A percentile compares a stretch with the other conserved stretches of the same genome.
These are phyloP conservation scores for Drosophila emarginata DNA, from an alignment of 2,888 invertebrate genomes.

Conservation along the genomic window DNA sequence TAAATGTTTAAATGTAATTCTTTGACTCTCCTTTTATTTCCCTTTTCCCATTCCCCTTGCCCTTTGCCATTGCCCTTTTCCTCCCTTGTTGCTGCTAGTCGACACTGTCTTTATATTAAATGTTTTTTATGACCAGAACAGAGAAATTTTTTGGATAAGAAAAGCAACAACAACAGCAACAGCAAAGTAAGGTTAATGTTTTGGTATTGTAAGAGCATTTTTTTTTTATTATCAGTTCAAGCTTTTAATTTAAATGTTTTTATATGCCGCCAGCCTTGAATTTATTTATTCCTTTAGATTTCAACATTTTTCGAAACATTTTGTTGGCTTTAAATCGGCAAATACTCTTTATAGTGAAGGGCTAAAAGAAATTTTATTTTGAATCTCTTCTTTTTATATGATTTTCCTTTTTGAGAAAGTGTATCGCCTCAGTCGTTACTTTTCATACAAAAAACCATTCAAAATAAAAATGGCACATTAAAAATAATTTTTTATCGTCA, in stretches of 20 bases:
- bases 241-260: constrained; percentile 79
- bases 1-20: constrained; percentile 69
- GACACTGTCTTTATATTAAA: constrained; percentile 65
- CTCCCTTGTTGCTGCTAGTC: constrained; percentile 40
- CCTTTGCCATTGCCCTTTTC: constrained; percentile 22
- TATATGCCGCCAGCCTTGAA: constrained; percentile 43
- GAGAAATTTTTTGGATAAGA: constrained; percentile 57
- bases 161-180: neutral
- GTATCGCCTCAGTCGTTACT: constrained; percentile 27
- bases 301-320: constrained; percentile 10
- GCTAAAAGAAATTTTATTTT: no score
- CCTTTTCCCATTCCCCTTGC: no score
- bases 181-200: constrained; percentile 24
- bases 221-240: constrained; percentile 71
- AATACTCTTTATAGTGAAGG: neutral
- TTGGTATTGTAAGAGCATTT: constrained; percentile 24
- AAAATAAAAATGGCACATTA: constrained; percentile 72
- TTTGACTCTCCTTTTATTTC: neutral
- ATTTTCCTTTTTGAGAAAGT: neutral
- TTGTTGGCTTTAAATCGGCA: neutral
- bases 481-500: constrained; percentile 73
- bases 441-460: constrained; percentile 33
- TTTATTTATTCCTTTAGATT: constrained; percentile 53
- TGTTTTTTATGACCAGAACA: constrained; percentile 73
- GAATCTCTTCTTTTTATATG: no score